These are phyloP conservation scores for Chaetogeoica ovagalla DNA, from an alignment of 2,888 invertebrate species.

Conservation along the genomic window DNA sequence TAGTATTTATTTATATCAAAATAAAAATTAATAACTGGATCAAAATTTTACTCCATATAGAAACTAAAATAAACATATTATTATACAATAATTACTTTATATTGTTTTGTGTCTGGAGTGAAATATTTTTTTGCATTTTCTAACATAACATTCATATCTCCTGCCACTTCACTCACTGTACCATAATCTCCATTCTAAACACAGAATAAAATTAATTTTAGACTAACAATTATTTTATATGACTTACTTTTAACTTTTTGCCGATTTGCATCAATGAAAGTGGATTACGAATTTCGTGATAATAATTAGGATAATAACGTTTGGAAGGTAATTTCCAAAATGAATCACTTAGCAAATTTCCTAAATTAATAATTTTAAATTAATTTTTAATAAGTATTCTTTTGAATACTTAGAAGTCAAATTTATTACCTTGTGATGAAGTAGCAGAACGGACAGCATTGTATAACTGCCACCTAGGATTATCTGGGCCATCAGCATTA, in stretches of 20 bases:
- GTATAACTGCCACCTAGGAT: slow-evolving; percentile 88
- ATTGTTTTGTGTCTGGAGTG: slow-evolving; percentile 75
- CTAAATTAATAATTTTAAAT: slow-evolving; percentile 59
- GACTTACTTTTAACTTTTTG: slow-evolving; percentile 70
- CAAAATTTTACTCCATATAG: background rate
- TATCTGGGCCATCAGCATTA: slow-evolving; percentile 65
- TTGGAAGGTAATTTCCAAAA: slow-evolving; percentile 91
- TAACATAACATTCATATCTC: slow-evolving; percentile 94
- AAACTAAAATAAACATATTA: background rate
- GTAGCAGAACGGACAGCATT: slow-evolving; percentile 75
- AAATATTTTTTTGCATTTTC: slow-evolving; percentile 94
- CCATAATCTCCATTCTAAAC: slow-evolving; percentile 74
- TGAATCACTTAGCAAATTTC: slow-evolving; percentile 84
- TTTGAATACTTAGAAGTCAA: slow-evolving; percentile 1
- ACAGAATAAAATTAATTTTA: slow-evolving; percentile 49
- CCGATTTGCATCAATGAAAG: slow-evolving; percentile 91
- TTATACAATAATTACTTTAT: slow-evolving; percentile 66
- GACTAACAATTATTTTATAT: no score
- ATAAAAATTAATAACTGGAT: no score
- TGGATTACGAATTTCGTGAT: slow-evolving; percentile 93
- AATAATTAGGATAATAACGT: slow-evolving; percentile 94
- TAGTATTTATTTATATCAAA: no score
- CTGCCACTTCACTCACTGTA: slow-evolving; percentile 84
- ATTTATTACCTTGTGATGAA: slow-evolving; percentile 60
- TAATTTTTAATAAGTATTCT: background rate